Evolutionary conservation across 2,888 invertebrate genomes (phyloP), one percentile per base, ranked within the genome.

Genomic region (Criorhina ranunculi): DNA sequence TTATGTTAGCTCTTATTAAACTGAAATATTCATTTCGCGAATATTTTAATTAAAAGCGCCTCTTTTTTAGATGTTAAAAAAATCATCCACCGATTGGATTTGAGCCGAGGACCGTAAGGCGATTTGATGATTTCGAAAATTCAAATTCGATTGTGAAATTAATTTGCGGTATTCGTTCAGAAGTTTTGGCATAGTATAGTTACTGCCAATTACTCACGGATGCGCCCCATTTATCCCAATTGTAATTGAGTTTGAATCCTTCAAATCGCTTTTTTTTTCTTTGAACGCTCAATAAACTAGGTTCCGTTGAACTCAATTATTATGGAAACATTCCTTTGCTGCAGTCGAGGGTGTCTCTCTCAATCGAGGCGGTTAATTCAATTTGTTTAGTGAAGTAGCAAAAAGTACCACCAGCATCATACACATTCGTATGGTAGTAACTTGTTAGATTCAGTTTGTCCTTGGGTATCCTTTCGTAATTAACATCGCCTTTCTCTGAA

Each of bases 291-390:
- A 24, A 24, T 4, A 24, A 24, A 24, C 24, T 24, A 24, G 4
- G 12, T 35, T 15, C 33, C 11, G 31, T 15, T 15, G 53, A 55
- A 55, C 53, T 12, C 53, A 55, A 55, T 55, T 55, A 55, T 33
- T 5, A 6, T 6, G 4, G 53, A 33, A 33, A 55, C 2, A 37
- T 37, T 37, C 37, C 11, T 8, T 7, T 37, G 37, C 11, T 37
- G 37, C 11, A 37, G n/a, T n/a, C 37, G 11, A 33, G 53, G 53
- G 53, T 55, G 35, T 33, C 53, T 15, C 53, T 55, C 53, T 55
- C 53, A 55, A 55, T 31, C 17, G 53, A 55, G 53, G 33, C 53
- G 53, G 33, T 17, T 33, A 55, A 55, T 55, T 55, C 31, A 55
- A 55, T 55, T 55, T 33, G 53, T 33, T 55, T 33, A 55, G 33